Base-by-base conservation (phyloP, 1,140 invertebrate species). In the Thaumetopoea pityocampa region DNA sequence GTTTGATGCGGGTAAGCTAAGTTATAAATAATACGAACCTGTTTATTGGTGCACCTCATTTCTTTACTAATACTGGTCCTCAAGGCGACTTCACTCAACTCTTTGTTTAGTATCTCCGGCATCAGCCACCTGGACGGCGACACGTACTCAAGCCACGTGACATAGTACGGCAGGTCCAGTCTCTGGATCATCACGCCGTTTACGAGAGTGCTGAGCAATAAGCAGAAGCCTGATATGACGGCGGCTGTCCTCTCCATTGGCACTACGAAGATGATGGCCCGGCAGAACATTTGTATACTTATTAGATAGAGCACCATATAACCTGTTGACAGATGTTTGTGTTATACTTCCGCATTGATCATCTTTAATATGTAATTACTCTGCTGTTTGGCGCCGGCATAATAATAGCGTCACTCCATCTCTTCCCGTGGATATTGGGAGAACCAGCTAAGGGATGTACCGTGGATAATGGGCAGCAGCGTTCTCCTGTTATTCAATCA, bases 221-320 rank as follows among this genome's bases (percentile, higher is more conserved):
- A 60, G 0, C 93, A 67, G 1, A 94, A 49, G 0, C 88, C 89
- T 3, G 90, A 85, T 1, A 93, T 54, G 5, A 91, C 65, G 0
- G 89, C 53, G 45, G 89, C 85, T 16, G 87, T 78, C 41, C 85
- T 83, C 67, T 89, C 79, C 86, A 88, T 71, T 58, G 91, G 86
- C 51, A 88, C 79, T 15, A 92, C 50, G 57, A 93, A 90, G 4
- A 91, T 88, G 5, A 93, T 79, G 0, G 93, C 88, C 17, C 91
- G 88, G 26, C 92, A 88, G 4, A 95, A 74, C 47, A 91, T 89
- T 47, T 94, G 90, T 36, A 93, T 85, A 20, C 90, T 83, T 51
- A 90, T 89, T 5, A 95, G 77, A 69, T 94, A 95, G 4, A 95
- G 77, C 16, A 96, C 66, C 88, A 94, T 94, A 56, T 92, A 90